These are phyloP conservation scores for Eristalis arbustorum DNA, from an alignment of 2,888 invertebrate species.

Conservation along the genomic window DNA sequence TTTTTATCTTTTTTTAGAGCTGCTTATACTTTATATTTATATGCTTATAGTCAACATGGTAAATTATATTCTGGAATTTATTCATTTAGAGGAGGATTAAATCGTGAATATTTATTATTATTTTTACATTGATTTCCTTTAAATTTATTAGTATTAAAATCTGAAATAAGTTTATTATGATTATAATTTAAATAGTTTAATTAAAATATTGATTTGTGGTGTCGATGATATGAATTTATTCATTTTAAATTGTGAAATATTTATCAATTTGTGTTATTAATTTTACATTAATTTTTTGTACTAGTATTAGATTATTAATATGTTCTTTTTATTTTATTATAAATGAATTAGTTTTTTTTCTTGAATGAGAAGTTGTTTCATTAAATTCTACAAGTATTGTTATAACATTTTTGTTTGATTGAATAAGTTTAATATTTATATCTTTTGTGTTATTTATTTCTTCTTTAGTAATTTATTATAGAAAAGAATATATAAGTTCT, in stretches of 20 bases:
- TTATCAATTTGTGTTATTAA: conserved; percentile 82
- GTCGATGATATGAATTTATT: conserved; percentile 82
- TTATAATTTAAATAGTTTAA: conserved; percentile 85
- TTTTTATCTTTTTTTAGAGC: conserved; percentile 85
- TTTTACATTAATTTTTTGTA: conserved; percentile 81
- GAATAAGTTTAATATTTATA: conserved; percentile 84
- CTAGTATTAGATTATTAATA: conserved; percentile 79
- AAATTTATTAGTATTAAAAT: conserved; percentile 83
- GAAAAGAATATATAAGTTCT: conserved; percentile 83
- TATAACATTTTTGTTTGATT: conserved; percentile 84
- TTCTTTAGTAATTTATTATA: conserved; percentile 85
- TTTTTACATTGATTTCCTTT: conserved; percentile 84
- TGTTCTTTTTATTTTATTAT: conserved; percentile 80
- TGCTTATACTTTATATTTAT: conserved; percentile 85
- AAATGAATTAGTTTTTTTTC: conserved; percentile 80
- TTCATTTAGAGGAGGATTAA: conserved; percentile 81
- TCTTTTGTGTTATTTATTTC: conserved; percentile 85
- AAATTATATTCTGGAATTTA: conserved; percentile 81
- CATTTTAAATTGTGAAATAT: conserved; percentile 82
- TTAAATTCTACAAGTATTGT: conserved; percentile 81
- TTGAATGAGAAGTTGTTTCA: conserved; percentile 82
- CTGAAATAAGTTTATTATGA: conserved; percentile 81
- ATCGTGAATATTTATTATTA: conserved; percentile 84
- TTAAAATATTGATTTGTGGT: conserved; percentile 86
- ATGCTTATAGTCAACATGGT: conserved; percentile 84